Evolutionary conservation across 2,113 vertebrate species (phyloP).

Genomic region (Xenopus borealis): DNA sequence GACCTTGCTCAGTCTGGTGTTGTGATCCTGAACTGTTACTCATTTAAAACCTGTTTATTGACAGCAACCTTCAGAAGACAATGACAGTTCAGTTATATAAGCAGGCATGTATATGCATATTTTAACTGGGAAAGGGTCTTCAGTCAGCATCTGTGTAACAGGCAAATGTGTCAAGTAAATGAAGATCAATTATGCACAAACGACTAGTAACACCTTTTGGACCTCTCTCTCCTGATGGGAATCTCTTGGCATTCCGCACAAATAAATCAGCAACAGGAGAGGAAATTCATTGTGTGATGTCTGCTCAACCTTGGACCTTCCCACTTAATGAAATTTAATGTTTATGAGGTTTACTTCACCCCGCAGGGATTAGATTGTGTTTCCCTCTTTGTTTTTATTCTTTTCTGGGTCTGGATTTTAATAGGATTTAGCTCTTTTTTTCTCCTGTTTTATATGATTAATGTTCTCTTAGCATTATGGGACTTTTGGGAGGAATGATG

Average conservation of each 20-base stretch:
- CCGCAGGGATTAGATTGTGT: slow-evolving; percentile 22
- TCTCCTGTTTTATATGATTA: slow-evolving; percentile 4
- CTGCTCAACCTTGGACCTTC: slow-evolving; percentile 33
- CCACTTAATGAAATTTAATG: slow-evolving; percentile 35
- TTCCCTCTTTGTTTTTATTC: neutral
- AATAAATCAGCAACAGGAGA: slow-evolving; percentile 38
- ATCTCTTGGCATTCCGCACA: slow-evolving; percentile 32
- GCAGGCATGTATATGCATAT: slow-evolving; percentile 21
- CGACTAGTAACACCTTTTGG: slow-evolving; percentile 29
- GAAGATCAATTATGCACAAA: slow-evolving; percentile 42
- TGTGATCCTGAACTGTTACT: slow-evolving; percentile 17
- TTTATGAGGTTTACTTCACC: slow-evolving; percentile 41
- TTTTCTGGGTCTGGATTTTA: slow-evolving; percentile 37
- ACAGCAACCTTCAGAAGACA: slow-evolving; percentile 11
- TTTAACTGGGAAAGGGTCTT: slow-evolving; percentile 10
- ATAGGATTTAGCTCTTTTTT: slow-evolving; percentile 14
- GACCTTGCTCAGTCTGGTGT: neutral
- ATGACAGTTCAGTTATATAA: slow-evolving; percentile 27
- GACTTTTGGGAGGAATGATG: neutral
- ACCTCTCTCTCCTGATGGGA: slow-evolving; percentile 35
- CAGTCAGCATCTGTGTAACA: slow-evolving; percentile 19
- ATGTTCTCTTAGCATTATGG: slow-evolving; percentile 15
- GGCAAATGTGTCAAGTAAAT: slow-evolving; percentile 27
- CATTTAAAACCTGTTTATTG: slow-evolving; percentile 17
- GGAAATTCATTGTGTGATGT: slow-evolving; percentile 34